Evolutionary conservation across 2,113 vertebrate genomes (phyloP).

Genomic region (Epinephelus lanceolatus): DNA sequence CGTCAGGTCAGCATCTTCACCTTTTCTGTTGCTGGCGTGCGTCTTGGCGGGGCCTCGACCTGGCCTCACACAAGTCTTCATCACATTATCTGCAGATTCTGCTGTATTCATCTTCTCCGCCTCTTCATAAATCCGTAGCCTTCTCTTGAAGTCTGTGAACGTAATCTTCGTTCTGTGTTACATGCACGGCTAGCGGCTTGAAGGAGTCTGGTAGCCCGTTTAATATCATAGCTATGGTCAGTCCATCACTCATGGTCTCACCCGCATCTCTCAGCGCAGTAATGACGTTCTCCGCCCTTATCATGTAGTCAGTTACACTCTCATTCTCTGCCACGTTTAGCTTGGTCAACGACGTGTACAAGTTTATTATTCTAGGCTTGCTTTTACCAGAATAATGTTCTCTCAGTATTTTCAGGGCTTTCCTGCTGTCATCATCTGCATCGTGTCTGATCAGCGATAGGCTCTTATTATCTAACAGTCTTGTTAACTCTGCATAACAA

Average conservation of each 20-base stretch:
- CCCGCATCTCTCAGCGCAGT: conserved; percentile 9
- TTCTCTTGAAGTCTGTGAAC: conserved; percentile 46
- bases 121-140: not conserved
- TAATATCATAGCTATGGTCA: conserved; percentile 30
- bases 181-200: conserved; percentile 10
- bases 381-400: conserved; percentile 40
- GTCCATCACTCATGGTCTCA: conserved; percentile 23
- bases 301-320: not conserved
- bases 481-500: conserved; percentile 22
- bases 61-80: conserved; percentile 2
- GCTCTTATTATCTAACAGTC: conserved; percentile 29
- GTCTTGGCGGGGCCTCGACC: not conserved
- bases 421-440: conserved; percentile 22
- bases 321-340: not conserved
- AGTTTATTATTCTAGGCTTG: not conserved
- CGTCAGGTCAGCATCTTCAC: not conserved
- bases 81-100: conserved; percentile 43
- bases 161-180: conserved; percentile 46
- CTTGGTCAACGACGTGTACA: too few species aligned
- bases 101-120: not conserved
- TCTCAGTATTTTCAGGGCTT: conserved; percentile 15
- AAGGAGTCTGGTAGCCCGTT: conserved; percentile 21
- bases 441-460: conserved; percentile 30
- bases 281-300: not conserved
- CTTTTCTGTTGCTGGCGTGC: not conserved